These are phyloP conservation scores for Heteractis magnifica DNA, from an alignment of 92 coral and sea anemone genomes.

Conservation along the genomic window DNA sequence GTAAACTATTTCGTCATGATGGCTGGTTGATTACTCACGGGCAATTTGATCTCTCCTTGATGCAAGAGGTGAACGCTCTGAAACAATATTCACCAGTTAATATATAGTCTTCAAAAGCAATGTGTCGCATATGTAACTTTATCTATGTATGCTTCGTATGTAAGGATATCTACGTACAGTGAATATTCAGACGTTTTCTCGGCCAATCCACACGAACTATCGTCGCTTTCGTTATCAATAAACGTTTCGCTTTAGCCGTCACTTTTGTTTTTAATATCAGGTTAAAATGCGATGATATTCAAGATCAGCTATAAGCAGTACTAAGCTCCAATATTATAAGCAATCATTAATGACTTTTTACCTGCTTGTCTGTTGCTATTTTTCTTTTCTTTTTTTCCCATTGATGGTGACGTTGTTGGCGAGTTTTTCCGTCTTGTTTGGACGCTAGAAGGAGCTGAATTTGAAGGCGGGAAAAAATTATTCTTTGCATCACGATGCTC, in stretches of 20 bases:
- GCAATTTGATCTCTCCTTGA: constrained; percentile 41
- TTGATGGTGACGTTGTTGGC: constrained; percentile 83
- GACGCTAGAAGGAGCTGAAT: constrained; percentile 79
- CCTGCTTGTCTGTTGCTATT: constrained; percentile 44
- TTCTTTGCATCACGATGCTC: not conserved
- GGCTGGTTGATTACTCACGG: constrained; percentile 24
- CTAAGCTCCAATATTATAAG: not conserved
- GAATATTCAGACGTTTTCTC: too few relatives aligned
- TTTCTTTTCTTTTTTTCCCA: constrained; percentile 59
- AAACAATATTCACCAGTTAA: not conserved
- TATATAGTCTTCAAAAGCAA: not conserved
- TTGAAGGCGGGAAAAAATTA: not conserved
- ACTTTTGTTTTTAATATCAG: too few relatives aligned
- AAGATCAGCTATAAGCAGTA: not conserved
- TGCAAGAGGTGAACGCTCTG: constrained; percentile 73
- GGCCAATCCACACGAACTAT: too few relatives aligned
- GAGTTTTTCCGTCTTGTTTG: constrained; percentile 83
- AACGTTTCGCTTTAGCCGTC: too few relatives aligned
- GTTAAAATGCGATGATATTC: not conserved
- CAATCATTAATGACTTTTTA: not conserved
- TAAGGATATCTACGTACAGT: too few relatives aligned
- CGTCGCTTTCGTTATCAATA: too few relatives aligned
- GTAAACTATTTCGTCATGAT: not conserved
- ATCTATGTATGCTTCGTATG: too few relatives aligned
- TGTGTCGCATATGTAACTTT: too few relatives aligned